These are phyloP conservation scores for Anastrepha obliqua DNA, from an alignment of 1,140 invertebrate genomes.

Conservation along the genomic window DNA sequence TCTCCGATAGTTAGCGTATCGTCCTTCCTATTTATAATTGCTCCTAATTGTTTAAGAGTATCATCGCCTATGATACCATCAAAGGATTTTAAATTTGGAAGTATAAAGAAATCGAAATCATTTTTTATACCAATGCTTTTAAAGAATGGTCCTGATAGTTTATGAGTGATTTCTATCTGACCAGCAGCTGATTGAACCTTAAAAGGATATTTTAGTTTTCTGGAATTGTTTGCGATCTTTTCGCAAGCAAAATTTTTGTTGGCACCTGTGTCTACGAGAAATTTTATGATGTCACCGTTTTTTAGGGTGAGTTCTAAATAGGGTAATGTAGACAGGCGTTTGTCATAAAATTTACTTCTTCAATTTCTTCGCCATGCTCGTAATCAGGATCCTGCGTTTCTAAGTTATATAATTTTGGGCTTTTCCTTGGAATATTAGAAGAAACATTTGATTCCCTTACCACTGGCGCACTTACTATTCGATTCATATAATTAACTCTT, in stretches of 20 bases:
- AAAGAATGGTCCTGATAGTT: background rate
- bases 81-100: background rate
- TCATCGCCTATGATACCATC: no score
- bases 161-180: background rate
- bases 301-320: conserved; percentile 14
- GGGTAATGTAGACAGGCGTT: background rate
- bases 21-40: no score
- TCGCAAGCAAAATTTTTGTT: background rate
- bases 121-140: background rate
- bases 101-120: background rate
- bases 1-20: no score
- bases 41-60: no score
- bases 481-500: conserved; percentile 13
- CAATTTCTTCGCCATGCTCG: background rate
- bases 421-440: conserved; percentile 26
- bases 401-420: background rate
- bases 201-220: background rate
- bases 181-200: conserved; percentile 5
- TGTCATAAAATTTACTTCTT: conserved; percentile 37
- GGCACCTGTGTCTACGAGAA: no score
- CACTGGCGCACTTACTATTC: background rate
- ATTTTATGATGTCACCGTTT: background rate
- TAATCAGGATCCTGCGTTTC: background rate
- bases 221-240: background rate
- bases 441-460: background rate